Percentiles rank a stretch among this genome's conserved stretches.
Evolutionary conservation across 2,888 invertebrate genomes (phyloP).

Genomic region (Strigamia maritima): DNA sequence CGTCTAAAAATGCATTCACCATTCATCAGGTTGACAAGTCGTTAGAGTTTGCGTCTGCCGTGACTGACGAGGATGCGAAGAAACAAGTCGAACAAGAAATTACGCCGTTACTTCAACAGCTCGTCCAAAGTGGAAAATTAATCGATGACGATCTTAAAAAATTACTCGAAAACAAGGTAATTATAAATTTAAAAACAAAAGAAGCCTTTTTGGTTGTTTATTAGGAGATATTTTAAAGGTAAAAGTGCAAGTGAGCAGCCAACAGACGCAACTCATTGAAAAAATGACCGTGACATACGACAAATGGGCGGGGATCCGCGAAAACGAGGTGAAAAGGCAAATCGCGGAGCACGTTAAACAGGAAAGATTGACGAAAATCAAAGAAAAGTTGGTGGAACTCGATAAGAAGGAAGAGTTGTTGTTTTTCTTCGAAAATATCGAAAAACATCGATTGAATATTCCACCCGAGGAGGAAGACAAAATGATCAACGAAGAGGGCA

Average conservation of each 20-base stretch:
- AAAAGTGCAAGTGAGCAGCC: conserved; percentile 54
- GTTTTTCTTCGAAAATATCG: conserved; percentile 75
- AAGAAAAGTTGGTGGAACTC: conserved; percentile 61
- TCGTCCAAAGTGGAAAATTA: no score
- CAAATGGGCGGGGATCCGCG: conserved; percentile 61
- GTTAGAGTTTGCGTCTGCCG: no score
- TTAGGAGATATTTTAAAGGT: conserved; percentile 40
- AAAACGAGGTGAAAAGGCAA: conserved; percentile 62
- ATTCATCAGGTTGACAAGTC: no score
- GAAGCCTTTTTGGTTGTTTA: not conserved
- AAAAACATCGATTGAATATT: conserved; percentile 53
- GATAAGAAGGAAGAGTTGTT: conserved; percentile 61
- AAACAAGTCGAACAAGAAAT: no score
- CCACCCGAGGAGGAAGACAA: conserved; percentile 38
- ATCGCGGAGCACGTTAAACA: conserved; percentile 56
- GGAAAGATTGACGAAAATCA: conserved; percentile 59
- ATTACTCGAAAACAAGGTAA: no score
- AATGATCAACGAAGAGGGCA: conserved; percentile 35
- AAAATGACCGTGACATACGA: conserved; percentile 60
- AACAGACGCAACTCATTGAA: conserved; percentile 60
- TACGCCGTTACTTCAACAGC: no score
- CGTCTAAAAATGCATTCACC: no score
- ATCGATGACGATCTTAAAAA: no score
- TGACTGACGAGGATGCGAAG: no score
- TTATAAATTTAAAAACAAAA: not conserved